Evolutionary conservation across 2,888 invertebrate species (phyloP), one percentile per base, ranked within the genome.

Genomic region (Drosophila eohydei): DNA sequence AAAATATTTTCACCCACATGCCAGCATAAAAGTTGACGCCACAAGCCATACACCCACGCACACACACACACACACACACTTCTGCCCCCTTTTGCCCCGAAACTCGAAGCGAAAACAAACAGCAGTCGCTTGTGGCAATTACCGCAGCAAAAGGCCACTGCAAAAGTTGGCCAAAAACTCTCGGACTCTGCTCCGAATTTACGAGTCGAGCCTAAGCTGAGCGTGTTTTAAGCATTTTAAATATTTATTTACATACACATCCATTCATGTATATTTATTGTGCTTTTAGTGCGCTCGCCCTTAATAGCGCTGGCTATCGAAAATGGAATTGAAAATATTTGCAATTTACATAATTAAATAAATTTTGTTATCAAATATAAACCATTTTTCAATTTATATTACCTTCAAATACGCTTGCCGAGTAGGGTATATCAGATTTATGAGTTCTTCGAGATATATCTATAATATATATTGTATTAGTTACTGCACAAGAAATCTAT

Each of bases 71-170:
- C 28, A 46, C 16, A 36, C 28, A 2, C 16, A 4, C 16, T 11
- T 32, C 4, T 11, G 6, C 7, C 11, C 9, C 36, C 6, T 1
- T 7, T 3, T n/a, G 7, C 9, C 2, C 54, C 11, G n/a, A 36
- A 41, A 41, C 43, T 50, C 51, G 9, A 32, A 41, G 36, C 21
- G 55, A 58, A 74, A 84, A 73, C 71, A 81, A 84, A 84, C 68
- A 79, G 71, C 77, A 67, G 80, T 44, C 77, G 74, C 68, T 83
- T 82, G 74, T 78, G 80, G 80, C 78, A 83, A 85, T 83, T 83
- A 78, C 80, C 80, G 28, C 74, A 69, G 68, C 60, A 81, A 83
- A 74, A 70, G 74, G 56, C 75, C 66, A 76, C 40, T 60, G 56
- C 62, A 75, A 69, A 86, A 78, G 80, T 81, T 74, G 61, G 21